Evolutionary conservation across 2,797 vertebrate species (phyloP), one percentile per base, ranked within the genome.

Genomic region (Tenualosa thibaudeaui): DNA sequence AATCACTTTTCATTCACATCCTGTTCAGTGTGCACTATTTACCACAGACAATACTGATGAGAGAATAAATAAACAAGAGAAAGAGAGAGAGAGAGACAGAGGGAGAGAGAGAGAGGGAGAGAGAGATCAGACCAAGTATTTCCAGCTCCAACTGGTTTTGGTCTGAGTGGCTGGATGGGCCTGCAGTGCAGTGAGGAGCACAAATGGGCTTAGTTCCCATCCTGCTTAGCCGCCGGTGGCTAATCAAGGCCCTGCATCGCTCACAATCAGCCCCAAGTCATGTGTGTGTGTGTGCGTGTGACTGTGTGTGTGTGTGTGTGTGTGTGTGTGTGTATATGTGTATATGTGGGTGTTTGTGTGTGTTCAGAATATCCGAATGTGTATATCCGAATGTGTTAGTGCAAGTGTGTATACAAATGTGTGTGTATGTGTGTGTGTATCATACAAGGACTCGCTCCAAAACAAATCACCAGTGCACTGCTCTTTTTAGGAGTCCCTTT

Each of bases 1-100:
- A 84, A 82, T 75, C 81, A 62, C 53, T 82, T 82, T 82, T 46
- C 58, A 58, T 24, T 84, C 60, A 49, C 86, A 81, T 78, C 60
- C 62, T 56, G 60, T 46, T 78, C 60, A 43, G 10, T 13, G 49
- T 62, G 46, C 86, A 81, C 84, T 85, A 81, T 68, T 65, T 83
- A 51, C 26, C 4, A 81, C 3, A 43, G 26, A 81, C 15, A 37
- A 37, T 7, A 81, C 43, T 75, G 5, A 75, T 15, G 26, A 12
- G 22, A 65, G 31, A 40, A 40, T 3, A 43, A 17, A 19, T 12
- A 49, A 43, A 68, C 58, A 75, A 71, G 12, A 40, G 31, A 71
- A 31, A 40, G 65, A 37, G 65, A 37, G 65, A 68, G 2, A 17
- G 26, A 17, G 9, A 15, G 60, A 65, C 24, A 65, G 60, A 26